Evolutionary conservation across 1,140 invertebrate genomes (phyloP).

Genomic region (Apis florea): DNA sequence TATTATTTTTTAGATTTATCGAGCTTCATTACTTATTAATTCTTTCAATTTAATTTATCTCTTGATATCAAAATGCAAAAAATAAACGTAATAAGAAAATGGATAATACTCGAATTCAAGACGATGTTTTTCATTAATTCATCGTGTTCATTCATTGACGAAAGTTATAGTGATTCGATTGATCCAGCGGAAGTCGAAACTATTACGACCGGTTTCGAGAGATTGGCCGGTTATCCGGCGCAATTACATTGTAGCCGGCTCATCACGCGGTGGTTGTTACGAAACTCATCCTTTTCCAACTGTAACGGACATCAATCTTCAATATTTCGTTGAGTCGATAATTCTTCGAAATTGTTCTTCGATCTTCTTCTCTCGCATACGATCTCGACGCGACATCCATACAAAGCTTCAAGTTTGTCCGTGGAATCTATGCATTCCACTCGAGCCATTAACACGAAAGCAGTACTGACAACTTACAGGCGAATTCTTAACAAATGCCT

Average conservation of each 20-base stretch:
- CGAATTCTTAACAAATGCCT: constrained; percentile 30
- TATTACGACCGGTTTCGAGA: constrained; percentile 41
- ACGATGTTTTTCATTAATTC: constrained; percentile 30
- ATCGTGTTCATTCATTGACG: constrained; percentile 1
- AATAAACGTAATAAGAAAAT: background rate
- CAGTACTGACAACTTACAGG: background rate
- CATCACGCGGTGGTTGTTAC: constrained; percentile 7
- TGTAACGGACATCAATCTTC: no score
- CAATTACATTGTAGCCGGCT: constrained; percentile 12
- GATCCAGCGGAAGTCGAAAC: constrained; percentile 39
- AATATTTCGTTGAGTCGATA: background rate
- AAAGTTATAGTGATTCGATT: background rate
- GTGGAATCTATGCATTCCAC: constrained; percentile 23
- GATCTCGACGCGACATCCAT: background rate
- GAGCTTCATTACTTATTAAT: no score
- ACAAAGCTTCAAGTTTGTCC: constrained; percentile 10
- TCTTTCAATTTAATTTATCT: no score
- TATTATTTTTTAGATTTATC: no score
- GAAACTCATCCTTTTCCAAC: constrained; percentile 26
- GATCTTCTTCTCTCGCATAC: background rate
- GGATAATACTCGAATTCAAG: background rate
- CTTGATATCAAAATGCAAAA: no score
- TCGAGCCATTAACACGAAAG: constrained; percentile 27
- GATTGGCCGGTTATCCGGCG: constrained; percentile 5
- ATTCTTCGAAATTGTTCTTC: background rate